Percentiles rank a stretch among this genome's conserved stretches.
Evolutionary conservation across 2,113 vertebrate genomes (phyloP).

Genomic region (Pogona vitticeps): DNA sequence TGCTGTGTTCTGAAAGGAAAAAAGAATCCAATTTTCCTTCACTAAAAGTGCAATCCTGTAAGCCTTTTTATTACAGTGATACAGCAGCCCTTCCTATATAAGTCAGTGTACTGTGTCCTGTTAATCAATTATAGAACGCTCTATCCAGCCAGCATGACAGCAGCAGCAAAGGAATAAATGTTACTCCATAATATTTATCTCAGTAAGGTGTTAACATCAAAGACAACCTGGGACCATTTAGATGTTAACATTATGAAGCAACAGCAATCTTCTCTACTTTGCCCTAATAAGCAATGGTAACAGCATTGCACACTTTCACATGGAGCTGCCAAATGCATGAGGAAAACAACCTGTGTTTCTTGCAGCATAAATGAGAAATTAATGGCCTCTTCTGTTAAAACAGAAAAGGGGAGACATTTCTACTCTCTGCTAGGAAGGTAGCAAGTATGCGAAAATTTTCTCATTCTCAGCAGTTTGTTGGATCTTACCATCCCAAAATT

Average conservation of each 20-base stretch:
- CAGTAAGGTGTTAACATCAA: slow-evolving; percentile 46
- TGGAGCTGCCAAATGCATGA: background rate
- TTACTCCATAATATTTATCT: slow-evolving; percentile 52
- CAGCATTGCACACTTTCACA: background rate
- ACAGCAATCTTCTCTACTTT: slow-evolving; percentile 22
- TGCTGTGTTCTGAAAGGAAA: slow-evolving; percentile 29
- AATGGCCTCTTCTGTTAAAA: background rate
- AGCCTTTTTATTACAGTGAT: slow-evolving; percentile 52
- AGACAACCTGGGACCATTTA: slow-evolving; percentile 49
- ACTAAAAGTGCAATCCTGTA: slow-evolving; percentile 41
- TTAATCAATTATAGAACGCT: slow-evolving; percentile 65
- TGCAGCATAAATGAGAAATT: background rate
- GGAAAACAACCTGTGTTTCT: background rate
- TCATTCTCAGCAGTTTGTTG: no score
- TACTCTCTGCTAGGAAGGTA: no score
- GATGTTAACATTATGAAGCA: slow-evolving; percentile 55
- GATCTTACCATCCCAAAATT: no score
- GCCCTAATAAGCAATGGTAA: background rate
- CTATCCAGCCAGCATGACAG: slow-evolving; percentile 24
- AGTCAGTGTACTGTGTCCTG: slow-evolving; percentile 61
- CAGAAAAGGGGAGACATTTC: no score
- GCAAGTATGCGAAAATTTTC: no score
- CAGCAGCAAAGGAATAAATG: slow-evolving; percentile 56
- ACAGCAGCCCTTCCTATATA: slow-evolving; percentile 54
- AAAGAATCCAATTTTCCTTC: slow-evolving; percentile 47